Evolutionary conservation across 2,797 vertebrate genomes (phyloP).

Genomic region (Catostomus latipinnis): DNA sequence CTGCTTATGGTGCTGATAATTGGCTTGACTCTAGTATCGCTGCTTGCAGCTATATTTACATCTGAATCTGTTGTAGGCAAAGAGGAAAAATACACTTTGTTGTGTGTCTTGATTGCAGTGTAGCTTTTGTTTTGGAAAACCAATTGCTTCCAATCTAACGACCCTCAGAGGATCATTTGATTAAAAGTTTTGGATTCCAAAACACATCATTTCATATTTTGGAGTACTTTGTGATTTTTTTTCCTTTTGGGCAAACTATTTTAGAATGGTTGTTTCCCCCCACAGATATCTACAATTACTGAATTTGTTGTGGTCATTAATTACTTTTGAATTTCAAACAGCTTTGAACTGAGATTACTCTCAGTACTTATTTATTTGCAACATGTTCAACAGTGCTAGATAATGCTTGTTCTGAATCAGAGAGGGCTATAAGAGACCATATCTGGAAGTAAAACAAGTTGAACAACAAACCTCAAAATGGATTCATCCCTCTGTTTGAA

Average conservation of each 20-base stretch:
- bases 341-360: constrained; percentile 56
- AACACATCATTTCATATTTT: neutral
- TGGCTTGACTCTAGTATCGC: no score
- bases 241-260: neutral
- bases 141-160: constrained; percentile 15
- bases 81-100: no score
- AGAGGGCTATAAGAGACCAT: constrained; percentile 55
- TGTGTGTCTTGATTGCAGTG: neutral
- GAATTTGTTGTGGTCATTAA: neutral
- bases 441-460: constrained; percentile 53
- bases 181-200: neutral
- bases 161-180: constrained; percentile 6
- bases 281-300: neutral
- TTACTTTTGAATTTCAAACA: constrained; percentile 53
- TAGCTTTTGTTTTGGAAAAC: constrained; percentile 12
- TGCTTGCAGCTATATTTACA: no score
- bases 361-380: constrained; percentile 36
- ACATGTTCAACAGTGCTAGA: constrained; percentile 45
- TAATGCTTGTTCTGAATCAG: constrained; percentile 36
- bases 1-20: no score
- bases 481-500: constrained; percentile 58
- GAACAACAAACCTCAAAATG: constrained; percentile 56
- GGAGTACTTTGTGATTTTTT: neutral
- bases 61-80: no score
- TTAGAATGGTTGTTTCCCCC: no score